These are phyloP conservation scores for Galbula dea DNA, from an alignment of 2,113 vertebrate genomes.

Conservation along the genomic window DNA sequence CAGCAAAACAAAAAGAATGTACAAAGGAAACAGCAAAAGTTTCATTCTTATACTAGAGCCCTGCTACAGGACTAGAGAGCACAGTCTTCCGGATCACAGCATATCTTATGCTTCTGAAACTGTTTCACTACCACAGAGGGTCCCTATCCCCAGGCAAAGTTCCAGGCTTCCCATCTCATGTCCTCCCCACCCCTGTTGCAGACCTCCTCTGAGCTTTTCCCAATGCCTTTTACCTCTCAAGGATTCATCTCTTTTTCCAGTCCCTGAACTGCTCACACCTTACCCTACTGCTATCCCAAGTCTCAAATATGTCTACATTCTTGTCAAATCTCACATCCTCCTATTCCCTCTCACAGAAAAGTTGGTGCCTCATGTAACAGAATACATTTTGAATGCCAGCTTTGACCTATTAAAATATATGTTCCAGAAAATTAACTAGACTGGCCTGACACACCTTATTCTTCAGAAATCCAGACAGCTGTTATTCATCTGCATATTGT, in stretches of 20 bases:
- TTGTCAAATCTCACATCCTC: not conserved
- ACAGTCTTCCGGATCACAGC: not conserved
- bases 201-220: not conserved
- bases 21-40: not conserved
- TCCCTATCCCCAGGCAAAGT: not conserved
- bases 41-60: not conserved
- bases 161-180: not conserved
- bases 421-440: not conserved
- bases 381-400: not conserved
- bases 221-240: not conserved
- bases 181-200: not conserved
- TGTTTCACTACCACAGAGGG: not conserved
- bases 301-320: not conserved
- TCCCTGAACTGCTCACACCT: not conserved
- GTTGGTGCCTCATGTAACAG: rapidly evolving
- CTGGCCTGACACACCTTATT: rapidly evolving
- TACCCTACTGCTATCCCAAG: not conserved
- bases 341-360: not conserved
- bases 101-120: not conserved
- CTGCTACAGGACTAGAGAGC: not conserved
- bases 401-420: not conserved
- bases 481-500: not conserved
- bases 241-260: not conserved
- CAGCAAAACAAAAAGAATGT: not conserved
- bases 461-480: not conserved